A percentile compares a stretch with the other conserved stretches of the same genome.
Conservation (phyloP, 2,797 vertebrate genomes). For the Petrocephalus sullivani region DNA sequence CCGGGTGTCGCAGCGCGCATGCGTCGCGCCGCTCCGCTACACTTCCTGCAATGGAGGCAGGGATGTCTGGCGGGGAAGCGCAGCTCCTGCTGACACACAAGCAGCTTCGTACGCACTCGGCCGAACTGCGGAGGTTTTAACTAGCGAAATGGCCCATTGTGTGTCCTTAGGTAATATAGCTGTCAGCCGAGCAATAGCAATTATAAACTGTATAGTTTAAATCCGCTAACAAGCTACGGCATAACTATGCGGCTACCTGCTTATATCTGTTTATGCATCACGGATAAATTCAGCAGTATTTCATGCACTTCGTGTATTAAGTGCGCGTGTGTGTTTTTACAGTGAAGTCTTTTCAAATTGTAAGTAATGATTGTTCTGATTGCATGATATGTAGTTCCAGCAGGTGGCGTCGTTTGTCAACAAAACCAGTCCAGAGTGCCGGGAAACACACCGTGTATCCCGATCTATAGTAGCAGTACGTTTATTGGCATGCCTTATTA, state of each 20-base stretch:
- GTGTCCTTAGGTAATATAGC: not conserved
- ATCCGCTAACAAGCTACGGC: not conserved
- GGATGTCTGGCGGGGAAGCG: conserved; percentile 58
- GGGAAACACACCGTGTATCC: not conserved
- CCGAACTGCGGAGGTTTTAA: conserved; percentile 48
- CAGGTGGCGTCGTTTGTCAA: not conserved
- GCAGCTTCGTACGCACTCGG: conserved; percentile 59
- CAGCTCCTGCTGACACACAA: conserved; percentile 62
- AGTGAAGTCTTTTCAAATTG: not conserved
- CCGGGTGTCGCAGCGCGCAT: conserved; percentile 43
- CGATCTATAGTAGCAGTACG: not conserved
- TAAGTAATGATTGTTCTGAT: not conserved
- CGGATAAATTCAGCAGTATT: not conserved
- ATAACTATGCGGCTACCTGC: not conserved
- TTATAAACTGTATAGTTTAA: not conserved
- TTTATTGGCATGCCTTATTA: not conserved
- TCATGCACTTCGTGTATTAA: not conserved
- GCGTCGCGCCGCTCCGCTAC: conserved; percentile 47
- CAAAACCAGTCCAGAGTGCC: not conserved
- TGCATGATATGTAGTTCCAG: not conserved
- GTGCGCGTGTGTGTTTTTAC: not conserved
- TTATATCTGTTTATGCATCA: not conserved
- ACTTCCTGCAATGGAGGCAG: conserved; percentile 58
- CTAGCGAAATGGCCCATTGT: not conserved
- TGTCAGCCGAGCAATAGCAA: not conserved